Evolutionary conservation across 1,140 invertebrate genomes (phyloP).

Genomic region (Dinothrombium tinctorium): DNA sequence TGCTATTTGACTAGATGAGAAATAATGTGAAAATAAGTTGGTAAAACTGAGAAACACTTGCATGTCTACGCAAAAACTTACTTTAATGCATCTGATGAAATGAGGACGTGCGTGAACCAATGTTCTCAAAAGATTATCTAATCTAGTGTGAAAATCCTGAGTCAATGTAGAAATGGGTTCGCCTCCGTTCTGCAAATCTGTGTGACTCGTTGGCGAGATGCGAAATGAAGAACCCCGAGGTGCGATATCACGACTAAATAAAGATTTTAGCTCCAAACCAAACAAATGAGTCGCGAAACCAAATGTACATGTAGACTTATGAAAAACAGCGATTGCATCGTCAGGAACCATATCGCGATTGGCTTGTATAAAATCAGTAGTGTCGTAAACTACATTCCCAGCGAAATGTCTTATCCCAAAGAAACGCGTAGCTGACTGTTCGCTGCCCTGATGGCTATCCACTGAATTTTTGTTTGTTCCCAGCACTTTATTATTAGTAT

Average conservation of each 20-base stretch:
- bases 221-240: conserved; percentile 58
- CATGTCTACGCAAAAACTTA: conserved; percentile 10
- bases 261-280: conserved; percentile 63
- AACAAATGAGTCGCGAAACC: conserved; percentile 85
- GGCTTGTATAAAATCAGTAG: conserved; percentile 63
- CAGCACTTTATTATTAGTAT: neutral
- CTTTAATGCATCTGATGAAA: conserved; percentile 67
- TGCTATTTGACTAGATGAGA: conserved; percentile 52
- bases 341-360: conserved; percentile 77
- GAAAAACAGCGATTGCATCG: conserved; percentile 71
- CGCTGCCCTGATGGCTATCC: neutral
- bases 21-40: conserved; percentile 5
- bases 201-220: conserved; percentile 69
- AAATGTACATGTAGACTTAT: conserved; percentile 75
- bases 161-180: conserved; percentile 70
- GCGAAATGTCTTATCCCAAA: conserved; percentile 82
- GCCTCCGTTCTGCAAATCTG: conserved; percentile 59
- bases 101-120: conserved; percentile 76
- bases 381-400: conserved; percentile 64
- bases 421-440: conserved; percentile 24
- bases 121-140: conserved; percentile 71
- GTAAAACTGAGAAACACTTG: neutral
- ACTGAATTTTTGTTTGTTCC: neutral
- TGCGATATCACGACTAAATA: conserved; percentile 53
- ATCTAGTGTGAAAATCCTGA: conserved; percentile 75